Conservation (phyloP, 2,888 invertebrate genomes). For the Lissonota sp. region DNA sequence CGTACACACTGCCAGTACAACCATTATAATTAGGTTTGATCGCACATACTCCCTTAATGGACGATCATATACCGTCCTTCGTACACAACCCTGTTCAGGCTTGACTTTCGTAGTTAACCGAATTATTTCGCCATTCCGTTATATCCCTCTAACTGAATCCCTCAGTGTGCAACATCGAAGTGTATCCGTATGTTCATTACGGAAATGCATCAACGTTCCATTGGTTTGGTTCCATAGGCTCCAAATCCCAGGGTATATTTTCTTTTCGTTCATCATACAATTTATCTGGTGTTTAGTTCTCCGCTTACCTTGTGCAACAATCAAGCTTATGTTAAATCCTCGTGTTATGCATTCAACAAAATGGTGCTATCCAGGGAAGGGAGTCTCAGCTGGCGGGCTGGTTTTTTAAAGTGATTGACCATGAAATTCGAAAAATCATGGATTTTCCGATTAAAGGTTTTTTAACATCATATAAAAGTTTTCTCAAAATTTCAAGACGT, state of each 20-base stretch:
- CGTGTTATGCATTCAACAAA: too few species aligned
- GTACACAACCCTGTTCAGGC: slow-evolving; percentile 53
- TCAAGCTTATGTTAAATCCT: too few species aligned
- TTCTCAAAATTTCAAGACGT: too few species aligned
- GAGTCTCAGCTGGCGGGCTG: too few species aligned
- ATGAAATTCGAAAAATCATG: too few species aligned
- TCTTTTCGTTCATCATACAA: slow-evolving; percentile 36
- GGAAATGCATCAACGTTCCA: too few species aligned
- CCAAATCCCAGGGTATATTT: slow-evolving; percentile 43
- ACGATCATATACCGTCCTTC: slow-evolving; percentile 72
- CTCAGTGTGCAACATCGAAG: slow-evolving; percentile 39
- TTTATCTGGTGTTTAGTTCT: background rate
- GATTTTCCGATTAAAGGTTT: too few species aligned
- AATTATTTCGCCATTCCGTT: slow-evolving; percentile 70
- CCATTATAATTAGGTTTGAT: slow-evolving; percentile 78
- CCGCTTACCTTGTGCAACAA: too few species aligned
- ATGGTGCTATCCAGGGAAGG: too few species aligned
- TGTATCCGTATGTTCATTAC: slow-evolving; percentile 11
- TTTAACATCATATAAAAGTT: too few species aligned
- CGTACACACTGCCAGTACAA: slow-evolving; percentile 55
- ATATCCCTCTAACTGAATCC: slow-evolving; percentile 51
- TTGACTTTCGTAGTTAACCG: slow-evolving; percentile 75
- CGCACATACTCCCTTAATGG: slow-evolving; percentile 77
- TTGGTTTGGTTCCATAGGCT: background rate
- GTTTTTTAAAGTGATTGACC: too few species aligned